Percentiles rank a stretch among this genome's conserved stretches.
These are phyloP conservation scores for Malachius bipustulatus DNA, from an alignment of 2,888 invertebrate species.

Conservation along the genomic window DNA sequence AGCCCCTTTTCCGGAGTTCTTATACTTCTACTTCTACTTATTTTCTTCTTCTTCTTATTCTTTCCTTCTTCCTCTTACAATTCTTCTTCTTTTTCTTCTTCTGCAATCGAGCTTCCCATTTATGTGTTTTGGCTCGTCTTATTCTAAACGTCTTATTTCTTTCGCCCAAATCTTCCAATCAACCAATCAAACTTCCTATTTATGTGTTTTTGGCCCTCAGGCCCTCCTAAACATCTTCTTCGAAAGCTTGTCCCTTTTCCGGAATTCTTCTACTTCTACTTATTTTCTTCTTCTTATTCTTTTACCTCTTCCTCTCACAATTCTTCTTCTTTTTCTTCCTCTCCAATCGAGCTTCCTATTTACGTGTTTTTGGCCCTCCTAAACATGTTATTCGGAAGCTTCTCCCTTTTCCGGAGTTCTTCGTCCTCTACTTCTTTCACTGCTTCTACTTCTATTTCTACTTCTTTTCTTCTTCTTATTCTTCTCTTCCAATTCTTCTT, in stretches of 20 bases:
- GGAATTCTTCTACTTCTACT: not conserved
- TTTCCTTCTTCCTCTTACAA: not conserved
- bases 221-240: not conserved
- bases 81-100: not conserved
- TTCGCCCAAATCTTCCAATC: not conserved
- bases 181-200: not conserved
- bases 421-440: not conserved
- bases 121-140: not conserved
- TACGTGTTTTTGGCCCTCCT: not conserved
- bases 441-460: not conserved
- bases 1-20: not conserved
- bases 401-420: not conserved
- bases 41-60: not conserved
- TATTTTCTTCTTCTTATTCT: conserved; percentile 1
- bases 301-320: not conserved
- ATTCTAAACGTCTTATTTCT: too few species aligned
- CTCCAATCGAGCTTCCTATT: not conserved
- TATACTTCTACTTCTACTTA: not conserved
- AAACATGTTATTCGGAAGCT: not conserved
- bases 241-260: not conserved
- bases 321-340: not conserved
- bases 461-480: not conserved
- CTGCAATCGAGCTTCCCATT: not conserved
- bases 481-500: not conserved
- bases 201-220: not conserved